Evolutionary conservation across 2,888 invertebrate genomes (phyloP).

Genomic region (Iselma pallidipennis): DNA sequence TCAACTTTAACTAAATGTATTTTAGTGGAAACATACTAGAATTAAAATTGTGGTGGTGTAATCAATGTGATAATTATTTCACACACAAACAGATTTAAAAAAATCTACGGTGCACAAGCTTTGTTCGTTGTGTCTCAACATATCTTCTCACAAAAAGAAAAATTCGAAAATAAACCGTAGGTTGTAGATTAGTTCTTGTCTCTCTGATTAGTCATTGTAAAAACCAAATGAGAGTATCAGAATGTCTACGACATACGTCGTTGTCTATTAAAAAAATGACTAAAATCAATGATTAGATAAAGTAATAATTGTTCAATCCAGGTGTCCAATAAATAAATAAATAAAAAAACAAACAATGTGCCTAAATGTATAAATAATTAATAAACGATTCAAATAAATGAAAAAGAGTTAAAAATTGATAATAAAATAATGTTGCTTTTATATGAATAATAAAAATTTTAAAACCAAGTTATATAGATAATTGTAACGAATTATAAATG

Average conservation of each 20-base stretch:
- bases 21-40: no score
- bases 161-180: not conserved
- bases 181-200: not conserved
- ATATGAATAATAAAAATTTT: not conserved
- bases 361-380: slow-evolving; percentile 35
- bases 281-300: no score
- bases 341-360: slow-evolving; percentile 31
- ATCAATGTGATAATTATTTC: not conserved
- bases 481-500: not conserved
- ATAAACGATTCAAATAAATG: slow-evolving; percentile 9
- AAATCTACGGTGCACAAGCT: slow-evolving; percentile 21
- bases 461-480: not conserved
- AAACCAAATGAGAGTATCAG: no score
- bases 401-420: slow-evolving; percentile 8
- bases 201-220: not conserved
- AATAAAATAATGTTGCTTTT: not conserved
- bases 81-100: no score
- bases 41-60: not conserved
- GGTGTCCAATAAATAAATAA: slow-evolving; percentile 16
- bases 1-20: no score
- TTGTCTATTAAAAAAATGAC: no score
- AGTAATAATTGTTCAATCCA: slow-evolving; percentile 27
- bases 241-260: slow-evolving; percentile 3
- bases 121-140: slow-evolving; percentile 1
- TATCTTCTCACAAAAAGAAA: not conserved